These are phyloP conservation scores for Macquaria ambigua DNA, from an alignment of 2,113 vertebrate species.

Conservation along the genomic window DNA sequence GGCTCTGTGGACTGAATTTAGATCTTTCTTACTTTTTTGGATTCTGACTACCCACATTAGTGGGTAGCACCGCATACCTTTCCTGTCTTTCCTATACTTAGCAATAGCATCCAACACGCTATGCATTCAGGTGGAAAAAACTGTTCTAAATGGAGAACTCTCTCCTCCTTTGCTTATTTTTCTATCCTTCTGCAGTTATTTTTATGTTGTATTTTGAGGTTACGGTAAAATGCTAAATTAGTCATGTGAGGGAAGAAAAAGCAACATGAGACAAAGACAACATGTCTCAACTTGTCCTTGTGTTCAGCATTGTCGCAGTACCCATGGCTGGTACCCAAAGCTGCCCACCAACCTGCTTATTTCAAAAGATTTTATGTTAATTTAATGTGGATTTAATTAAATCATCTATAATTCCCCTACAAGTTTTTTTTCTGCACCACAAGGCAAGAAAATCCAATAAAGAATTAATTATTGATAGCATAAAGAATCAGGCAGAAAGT, in stretches of 20 bases:
- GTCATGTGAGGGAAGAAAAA: constrained; percentile 10
- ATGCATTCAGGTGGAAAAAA: constrained; percentile 2
- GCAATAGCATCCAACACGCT: neutral
- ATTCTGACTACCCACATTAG: constrained; percentile 10
- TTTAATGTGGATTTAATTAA: constrained; percentile 20
- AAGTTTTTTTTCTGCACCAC: neutral
- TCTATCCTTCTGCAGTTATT: constrained; percentile 16
- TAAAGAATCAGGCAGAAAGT: constrained; percentile 13
- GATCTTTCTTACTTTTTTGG: neutral
- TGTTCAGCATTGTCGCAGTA: neutral
- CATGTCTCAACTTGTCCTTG: neutral
- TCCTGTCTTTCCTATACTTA: constrained; percentile 27
- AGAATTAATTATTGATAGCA: constrained; percentile 4
- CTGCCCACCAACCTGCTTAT: neutral
- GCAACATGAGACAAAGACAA: neutral
- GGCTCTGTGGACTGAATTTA: constrained; percentile 16
- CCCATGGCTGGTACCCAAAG: neutral
- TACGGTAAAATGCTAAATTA: constrained; percentile 2
- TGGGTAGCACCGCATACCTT: neutral
- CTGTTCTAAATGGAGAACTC: neutral
- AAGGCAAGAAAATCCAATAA: constrained; percentile 1
- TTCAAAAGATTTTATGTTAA: neutral
- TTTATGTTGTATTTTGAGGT: constrained; percentile 12
- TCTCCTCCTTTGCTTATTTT: neutral
- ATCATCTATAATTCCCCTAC: neutral